A percentile compares a stretch with the other conserved stretches of the same genome.
phyloP scores from a whole-genome alignment of 2,888 invertebrate species.

The Polietes domitor region DNA sequence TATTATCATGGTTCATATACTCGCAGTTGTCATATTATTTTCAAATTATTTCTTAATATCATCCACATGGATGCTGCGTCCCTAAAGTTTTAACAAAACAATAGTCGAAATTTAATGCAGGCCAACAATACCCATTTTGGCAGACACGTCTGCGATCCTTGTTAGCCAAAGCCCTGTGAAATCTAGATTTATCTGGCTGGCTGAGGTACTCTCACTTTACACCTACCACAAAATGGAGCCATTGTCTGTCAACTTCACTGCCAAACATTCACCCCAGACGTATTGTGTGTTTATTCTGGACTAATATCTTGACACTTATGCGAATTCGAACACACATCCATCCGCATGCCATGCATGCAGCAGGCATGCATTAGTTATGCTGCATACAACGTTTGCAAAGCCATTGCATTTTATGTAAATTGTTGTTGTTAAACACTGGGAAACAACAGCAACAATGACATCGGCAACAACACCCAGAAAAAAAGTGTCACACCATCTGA shows the following conservation, averaged over 20 bases:
- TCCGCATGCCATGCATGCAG: constrained; percentile 4
- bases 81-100: no score
- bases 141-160: background rate
- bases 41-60: no score
- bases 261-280: constrained; percentile 13
- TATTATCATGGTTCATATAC: no score
- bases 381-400: constrained; percentile 5
- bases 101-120: no score
- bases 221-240: constrained; percentile 7
- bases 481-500: constrained; percentile 31
- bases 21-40: no score
- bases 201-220: constrained; percentile 8
- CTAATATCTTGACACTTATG: constrained; percentile 35
- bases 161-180: constrained; percentile 15
- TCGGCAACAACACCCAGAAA: background rate
- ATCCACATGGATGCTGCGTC: no score
- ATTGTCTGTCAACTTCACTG: constrained; percentile 9
- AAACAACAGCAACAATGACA: constrained; percentile 29
- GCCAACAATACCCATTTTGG: no score
- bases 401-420: constrained; percentile 1
- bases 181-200: constrained; percentile 4
- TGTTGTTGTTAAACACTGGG: constrained; percentile 2
- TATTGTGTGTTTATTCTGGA: constrained; percentile 4
- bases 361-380: background rate
- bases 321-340: constrained; percentile 15